Percentiles rank a stretch among this genome's conserved stretches.
Conservation (phyloP, 2,797 vertebrate genomes). For the Acrossocheilus wenchowensis region DNA sequence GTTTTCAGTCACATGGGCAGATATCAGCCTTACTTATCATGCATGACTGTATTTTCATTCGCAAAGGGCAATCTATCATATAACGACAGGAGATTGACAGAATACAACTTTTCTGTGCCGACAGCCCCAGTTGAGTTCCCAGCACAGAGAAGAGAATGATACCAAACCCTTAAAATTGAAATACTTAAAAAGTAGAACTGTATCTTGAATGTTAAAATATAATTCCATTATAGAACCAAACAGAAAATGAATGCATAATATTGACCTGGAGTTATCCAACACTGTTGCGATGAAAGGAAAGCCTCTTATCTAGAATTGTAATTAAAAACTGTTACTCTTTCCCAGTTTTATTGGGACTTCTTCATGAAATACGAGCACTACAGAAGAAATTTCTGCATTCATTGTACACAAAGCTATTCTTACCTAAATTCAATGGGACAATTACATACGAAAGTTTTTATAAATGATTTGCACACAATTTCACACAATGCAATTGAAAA, state of each 20-base stretch:
- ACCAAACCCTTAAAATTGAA: background rate
- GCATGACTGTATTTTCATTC: conserved; percentile 17
- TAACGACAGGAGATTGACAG: conserved; percentile 34
- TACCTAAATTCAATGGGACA: background rate
- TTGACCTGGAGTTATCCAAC: conserved; percentile 24
- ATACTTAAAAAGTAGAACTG: conserved; percentile 10
- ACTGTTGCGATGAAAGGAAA: background rate
- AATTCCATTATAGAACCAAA: conserved; percentile 22
- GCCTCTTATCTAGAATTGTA: conserved; percentile 16
- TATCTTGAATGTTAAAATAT: conserved; percentile 30
- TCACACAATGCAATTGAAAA: background rate
- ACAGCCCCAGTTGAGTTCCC: background rate
- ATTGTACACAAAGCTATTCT: background rate
- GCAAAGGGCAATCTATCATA: conserved; percentile 48
- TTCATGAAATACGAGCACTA: conserved; percentile 1
- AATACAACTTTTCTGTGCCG: conserved; percentile 9
- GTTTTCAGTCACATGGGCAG: conserved; percentile 5
- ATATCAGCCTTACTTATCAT: conserved; percentile 40
- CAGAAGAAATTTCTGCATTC: background rate
- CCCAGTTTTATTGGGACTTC: background rate
- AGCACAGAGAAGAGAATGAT: conserved; percentile 6
- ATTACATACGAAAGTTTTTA: background rate
- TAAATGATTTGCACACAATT: background rate
- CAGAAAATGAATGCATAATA: conserved; percentile 10
- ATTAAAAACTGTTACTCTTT: background rate